Percentiles rank a stretch among this genome's conserved stretches.
phyloP scores from a whole-genome alignment of 2,113 vertebrate genomes.

The Tachysurus vachellii region DNA sequence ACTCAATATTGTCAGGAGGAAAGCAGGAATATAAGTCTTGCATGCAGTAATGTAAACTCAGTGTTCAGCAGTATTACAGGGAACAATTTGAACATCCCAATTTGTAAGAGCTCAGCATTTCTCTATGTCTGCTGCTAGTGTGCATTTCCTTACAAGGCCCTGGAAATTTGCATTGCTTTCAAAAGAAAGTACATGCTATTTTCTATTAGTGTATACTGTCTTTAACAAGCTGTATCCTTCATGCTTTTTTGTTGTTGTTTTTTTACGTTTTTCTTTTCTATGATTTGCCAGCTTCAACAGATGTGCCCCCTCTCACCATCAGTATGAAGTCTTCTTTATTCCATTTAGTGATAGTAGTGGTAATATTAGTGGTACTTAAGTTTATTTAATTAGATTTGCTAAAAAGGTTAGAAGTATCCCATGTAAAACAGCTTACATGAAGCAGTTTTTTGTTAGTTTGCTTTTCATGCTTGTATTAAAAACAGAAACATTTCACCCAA shows the following conservation, averaged over 20 bases:
- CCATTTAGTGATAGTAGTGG: slow-evolving; percentile 19
- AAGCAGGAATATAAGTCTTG: neutral
- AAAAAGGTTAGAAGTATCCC: neutral
- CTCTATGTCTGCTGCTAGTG: slow-evolving; percentile 13
- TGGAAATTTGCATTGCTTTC: slow-evolving; percentile 30
- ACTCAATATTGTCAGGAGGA: neutral
- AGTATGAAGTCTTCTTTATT: slow-evolving; percentile 69
- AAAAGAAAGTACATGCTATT: slow-evolving; percentile 18
- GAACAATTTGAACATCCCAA: slow-evolving; percentile 16
- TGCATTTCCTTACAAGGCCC: slow-evolving; percentile 5
- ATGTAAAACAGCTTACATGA: neutral
- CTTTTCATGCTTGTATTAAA: neutral
- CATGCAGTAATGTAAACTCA: neutral
- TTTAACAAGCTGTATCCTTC: slow-evolving; percentile 56
- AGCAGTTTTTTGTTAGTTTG: neutral
- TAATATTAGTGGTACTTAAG: slow-evolving; percentile 5
- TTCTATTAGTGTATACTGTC: slow-evolving; percentile 45
- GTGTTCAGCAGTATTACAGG: slow-evolving; percentile 3
- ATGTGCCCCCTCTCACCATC: slow-evolving; percentile 62
- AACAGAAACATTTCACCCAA: neutral
- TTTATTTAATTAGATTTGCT: neutral
- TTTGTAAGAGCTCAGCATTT: slow-evolving; percentile 29
- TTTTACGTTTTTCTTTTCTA: neutral
- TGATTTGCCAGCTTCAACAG: slow-evolving; percentile 63
- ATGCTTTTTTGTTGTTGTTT: slow-evolving; percentile 24